Evolutionary conservation across 30 jellyfish, hydroid and myxozoan genomes (phyloP), one percentile per base, ranked within the genome.

Genomic region (Aurelia coerulea): DNA sequence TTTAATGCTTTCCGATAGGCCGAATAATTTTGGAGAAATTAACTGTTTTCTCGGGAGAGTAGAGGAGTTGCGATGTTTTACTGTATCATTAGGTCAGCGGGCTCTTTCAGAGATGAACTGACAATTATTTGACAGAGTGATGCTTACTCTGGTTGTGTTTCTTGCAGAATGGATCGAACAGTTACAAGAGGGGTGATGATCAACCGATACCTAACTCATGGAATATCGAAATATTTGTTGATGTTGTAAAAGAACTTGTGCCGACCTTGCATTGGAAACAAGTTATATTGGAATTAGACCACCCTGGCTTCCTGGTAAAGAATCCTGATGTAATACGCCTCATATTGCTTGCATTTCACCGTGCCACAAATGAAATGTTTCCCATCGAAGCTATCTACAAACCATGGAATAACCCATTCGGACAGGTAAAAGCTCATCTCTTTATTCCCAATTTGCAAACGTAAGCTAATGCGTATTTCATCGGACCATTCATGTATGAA

Each of bases 151-250:
- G 14, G 13, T 46, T 46, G 13, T 46, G 56, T 9, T 23, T 46
- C 62, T 63, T 8, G 12, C 82, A 83, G 92, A 56, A 58, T 46
- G 86, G 85, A 12, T 34, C 83, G 15, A 69, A 88, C 31, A 54
- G 89, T 34, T 78, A 63, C 49, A 85, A 85, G 74, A 85, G 84
- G 33, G 37, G 29, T 46, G 96, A 88, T n/a, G 96, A 88, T 37
- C 96, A 69, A 63, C 50, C 90, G 10, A 53, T 75, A 8, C 88
- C 90, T 3, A 78, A 69, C 33, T 39, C 97, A 31, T 93, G 98
- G 98, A 93, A 88, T 78, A 75, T 93, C 34, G 98, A 93, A 59
- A 79, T 93, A 13, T 88, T 93, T 83, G 93, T 93, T 12, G 98
- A 93, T 42, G 85, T 86, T 2, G 67, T 93, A 33, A 93, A 93